Evolutionary conservation across 2,888 invertebrate genomes (phyloP), one percentile per base, ranked within the genome.

Genomic region (Drosophila tripunctata): DNA sequence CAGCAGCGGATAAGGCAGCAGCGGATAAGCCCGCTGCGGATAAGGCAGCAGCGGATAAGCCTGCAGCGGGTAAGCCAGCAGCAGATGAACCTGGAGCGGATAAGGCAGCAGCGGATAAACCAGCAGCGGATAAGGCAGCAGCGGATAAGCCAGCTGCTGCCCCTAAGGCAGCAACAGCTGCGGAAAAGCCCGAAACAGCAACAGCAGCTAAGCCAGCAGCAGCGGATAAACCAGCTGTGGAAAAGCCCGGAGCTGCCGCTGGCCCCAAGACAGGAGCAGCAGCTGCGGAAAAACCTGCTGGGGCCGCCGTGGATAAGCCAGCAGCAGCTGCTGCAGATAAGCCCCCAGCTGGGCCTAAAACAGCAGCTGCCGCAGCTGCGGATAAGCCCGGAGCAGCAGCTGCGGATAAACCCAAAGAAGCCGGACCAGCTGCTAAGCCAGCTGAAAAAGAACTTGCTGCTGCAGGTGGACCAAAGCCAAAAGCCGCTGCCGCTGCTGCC

Each of bases 401-500:
- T 0, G 55, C 36, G 1, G 12, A 19, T 27, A 12, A 15, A 2
- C 27, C 51, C 0, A 12, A 12, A 19, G 56, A 30, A 22, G 17
- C 36, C 1, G 60, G 12, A 1, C 36, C 40, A 24, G 48, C 24
- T 17, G 44, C 22, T 3, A 36, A 36, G 10, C 4, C 40, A 3
- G 56, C 14, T 22, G 50, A 36, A 19, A 38, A 3, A 31, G 50
- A 24, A 12, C 19, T 22, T 2, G 61, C 35, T 27, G 27, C 27
- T 27, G 27, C 27, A 6, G 27, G 1, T 2, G 60, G 12, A 1
- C 30, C 40, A 21, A 36, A 36, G 10, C 4, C 40, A 3, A 51
- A 4, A 15, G 61, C 35, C 3, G 10, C 52, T 10, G 63, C 15
- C 4, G 38, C n/a, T 1, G n/a, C 7, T 6, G 31, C 31, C 4